phyloP scores from a whole-genome alignment of 2,888 invertebrate species.

The Ophioninae sp. region DNA sequence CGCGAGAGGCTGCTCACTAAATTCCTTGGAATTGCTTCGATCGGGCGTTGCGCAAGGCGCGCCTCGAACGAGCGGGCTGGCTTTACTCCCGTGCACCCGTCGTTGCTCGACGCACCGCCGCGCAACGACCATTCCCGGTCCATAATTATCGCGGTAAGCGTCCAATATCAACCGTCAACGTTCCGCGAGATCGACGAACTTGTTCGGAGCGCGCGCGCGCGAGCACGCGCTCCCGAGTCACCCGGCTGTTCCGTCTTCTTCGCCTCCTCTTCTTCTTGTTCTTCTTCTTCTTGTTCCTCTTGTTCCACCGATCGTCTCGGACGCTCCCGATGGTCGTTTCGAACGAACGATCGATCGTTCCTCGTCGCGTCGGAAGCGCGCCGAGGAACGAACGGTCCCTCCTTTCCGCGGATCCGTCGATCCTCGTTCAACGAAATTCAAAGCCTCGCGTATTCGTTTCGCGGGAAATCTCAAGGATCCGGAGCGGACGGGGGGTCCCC shows the following conservation, averaged over 20 bases:
- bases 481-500: no score
- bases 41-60: constrained; percentile 44
- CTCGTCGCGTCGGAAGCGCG: no score
- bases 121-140: constrained; percentile 37
- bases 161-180: constrained; percentile 46
- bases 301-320: no score
- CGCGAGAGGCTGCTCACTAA: background rate
- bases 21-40: constrained; percentile 17
- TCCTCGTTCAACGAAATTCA: no score
- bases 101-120: constrained; percentile 65
- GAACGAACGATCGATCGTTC: no score
- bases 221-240: no score
- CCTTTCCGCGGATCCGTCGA: no score
- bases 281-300: background rate
- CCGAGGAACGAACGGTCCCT: no score
- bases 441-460: no score
- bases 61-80: constrained; percentile 60
- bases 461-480: no score
- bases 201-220: no score
- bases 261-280: constrained; percentile 8
- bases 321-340: no score
- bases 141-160: constrained; percentile 58
- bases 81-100: constrained; percentile 58
- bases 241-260: constrained; percentile 51
- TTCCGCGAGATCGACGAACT: constrained; percentile 68